Evolutionary conservation across 2,113 vertebrate species (phyloP), one percentile per base, ranked within the genome.

Genomic region (Phyllostomus hastatus): DNA sequence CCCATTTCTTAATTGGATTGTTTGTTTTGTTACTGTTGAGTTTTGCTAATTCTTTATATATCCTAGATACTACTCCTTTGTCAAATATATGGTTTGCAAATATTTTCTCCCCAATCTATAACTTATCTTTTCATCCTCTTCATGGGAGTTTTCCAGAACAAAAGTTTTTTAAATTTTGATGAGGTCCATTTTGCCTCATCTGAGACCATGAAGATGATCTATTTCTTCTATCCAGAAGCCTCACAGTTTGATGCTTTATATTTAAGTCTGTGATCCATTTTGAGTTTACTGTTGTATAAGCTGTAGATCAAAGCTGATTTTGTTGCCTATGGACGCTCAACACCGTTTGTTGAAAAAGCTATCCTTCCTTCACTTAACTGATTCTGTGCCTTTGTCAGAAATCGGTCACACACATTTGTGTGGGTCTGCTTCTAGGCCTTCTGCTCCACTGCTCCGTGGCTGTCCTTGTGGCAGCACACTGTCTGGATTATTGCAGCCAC

Each of bases 1-100:
- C 46, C 59, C 67, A 81, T 64, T 66, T 95, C 66, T 85, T 41
- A 59, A 46, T 35, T 83, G 78, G 57, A n/a, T 80, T 69, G n/a
- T 88, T 75, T 80, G 41, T 59, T 84, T 87, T 61, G 19, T 85
- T 35, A 48, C 50, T 57, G 5, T 79, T 72, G 52, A n/a, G 48
- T 88, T 69, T 52, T 76, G 70, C 10, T 82, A 59, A 22, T 84
- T 92, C 41, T 82, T 61, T 38, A 8, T 69, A 28, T 66, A n/a
- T 46, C 79, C 73, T 79, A 70, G 41, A 48, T 4, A 70, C 41
- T 38, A 10, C 31, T 69, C 59, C 5, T 93, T 70, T 59, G 75
- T 87, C 52, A 73, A 38, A 35, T 15, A 69, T 57, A 19, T 66
- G 48, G 33, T 52, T 94, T 66, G 26, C 2, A 52, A 50, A 66